These are phyloP conservation scores for Dryas iulia DNA, from an alignment of 1,140 invertebrate genomes.

Conservation along the genomic window DNA sequence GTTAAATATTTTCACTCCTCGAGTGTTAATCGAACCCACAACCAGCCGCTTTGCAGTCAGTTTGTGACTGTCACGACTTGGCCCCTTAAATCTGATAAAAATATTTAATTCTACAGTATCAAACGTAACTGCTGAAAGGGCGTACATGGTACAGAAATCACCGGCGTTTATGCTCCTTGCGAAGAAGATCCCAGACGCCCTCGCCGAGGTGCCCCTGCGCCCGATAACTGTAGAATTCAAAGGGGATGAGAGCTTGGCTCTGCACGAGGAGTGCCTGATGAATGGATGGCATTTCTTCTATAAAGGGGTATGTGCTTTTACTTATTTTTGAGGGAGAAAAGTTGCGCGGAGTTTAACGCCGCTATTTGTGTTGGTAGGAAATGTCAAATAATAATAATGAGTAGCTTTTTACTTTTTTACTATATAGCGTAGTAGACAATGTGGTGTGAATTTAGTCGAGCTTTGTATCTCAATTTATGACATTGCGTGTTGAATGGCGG, in stretches of 20 bases:
- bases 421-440: too few species aligned
- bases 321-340: not conserved
- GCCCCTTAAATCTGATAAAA: not conserved
- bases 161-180: slow-evolving; percentile 53
- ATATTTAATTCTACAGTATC: not conserved
- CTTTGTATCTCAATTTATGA: too few species aligned
- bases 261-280: slow-evolving; percentile 60
- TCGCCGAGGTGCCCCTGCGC: slow-evolving; percentile 51
- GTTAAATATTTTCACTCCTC: too few species aligned
- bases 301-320: slow-evolving; percentile 44
- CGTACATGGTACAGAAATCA: slow-evolving; percentile 51
- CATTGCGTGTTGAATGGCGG: too few species aligned
- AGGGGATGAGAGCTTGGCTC: slow-evolving; percentile 36
- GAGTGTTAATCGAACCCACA: too few species aligned
- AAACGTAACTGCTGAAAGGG: slow-evolving; percentile 18
- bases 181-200: slow-evolving; percentile 50
- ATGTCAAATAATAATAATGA: too few species aligned
- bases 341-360: too few species aligned
- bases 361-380: not conserved
- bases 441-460: too few species aligned
- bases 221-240: slow-evolving; percentile 47
- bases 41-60: too few species aligned
- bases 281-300: slow-evolving; percentile 69
- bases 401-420: too few species aligned
- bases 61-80: too few species aligned